A percentile compares a stretch with the other conserved stretches of the same genome.
Conservation (phyloP, 2,797 vertebrate genomes). For the Valencia hispanica region DNA sequence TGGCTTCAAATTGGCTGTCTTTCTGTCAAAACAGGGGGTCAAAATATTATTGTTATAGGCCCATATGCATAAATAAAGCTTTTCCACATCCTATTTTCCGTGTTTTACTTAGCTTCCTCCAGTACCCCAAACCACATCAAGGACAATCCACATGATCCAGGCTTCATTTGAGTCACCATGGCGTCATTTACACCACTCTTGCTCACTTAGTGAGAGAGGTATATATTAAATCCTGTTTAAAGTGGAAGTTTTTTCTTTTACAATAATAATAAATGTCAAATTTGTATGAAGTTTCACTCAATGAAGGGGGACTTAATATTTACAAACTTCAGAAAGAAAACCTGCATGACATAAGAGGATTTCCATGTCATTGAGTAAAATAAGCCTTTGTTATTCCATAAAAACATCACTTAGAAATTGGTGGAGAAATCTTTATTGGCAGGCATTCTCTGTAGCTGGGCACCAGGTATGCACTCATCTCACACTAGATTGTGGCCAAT, state of each 20-base stretch:
- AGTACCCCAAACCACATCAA: background rate
- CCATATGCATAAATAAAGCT: background rate
- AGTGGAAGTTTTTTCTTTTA: background rate
- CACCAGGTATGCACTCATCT: background rate
- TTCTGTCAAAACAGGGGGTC: background rate
- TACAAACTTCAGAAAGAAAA: background rate
- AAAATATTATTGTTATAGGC: background rate
- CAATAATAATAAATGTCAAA: background rate
- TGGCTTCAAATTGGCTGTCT: background rate
- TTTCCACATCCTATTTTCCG: background rate
- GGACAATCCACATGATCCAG: background rate
- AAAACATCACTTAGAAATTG: too few relatives aligned
- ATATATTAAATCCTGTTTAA: background rate
- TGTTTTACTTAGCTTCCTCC: background rate
- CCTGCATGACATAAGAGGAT: background rate
- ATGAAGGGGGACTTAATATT: background rate
- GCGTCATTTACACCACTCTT: background rate
- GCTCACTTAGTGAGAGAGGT: background rate
- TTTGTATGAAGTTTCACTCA: background rate
- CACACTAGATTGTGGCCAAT: background rate
- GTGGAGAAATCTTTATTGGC: too few relatives aligned
- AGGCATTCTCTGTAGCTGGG: background rate
- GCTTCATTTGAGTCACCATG: background rate
- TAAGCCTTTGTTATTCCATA: background rate
- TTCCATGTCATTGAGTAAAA: background rate